Conservation (phyloP, 2,888 invertebrate genomes). For the Tetranychus piercei region DNA sequence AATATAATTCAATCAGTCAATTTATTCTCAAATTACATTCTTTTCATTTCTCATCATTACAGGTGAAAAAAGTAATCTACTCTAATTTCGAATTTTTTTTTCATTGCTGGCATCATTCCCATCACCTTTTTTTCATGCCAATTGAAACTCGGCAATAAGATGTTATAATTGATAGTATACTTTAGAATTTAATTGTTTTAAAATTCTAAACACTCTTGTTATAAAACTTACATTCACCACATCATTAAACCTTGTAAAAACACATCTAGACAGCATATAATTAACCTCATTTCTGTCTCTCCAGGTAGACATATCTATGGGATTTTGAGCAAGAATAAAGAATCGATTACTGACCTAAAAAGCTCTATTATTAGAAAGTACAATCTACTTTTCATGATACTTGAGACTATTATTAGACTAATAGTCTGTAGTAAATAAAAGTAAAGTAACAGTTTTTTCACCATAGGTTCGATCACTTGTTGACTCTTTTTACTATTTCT, state of each 20-base stretch:
- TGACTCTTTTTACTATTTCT: too few species aligned
- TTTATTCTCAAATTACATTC: not conserved
- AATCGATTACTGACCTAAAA: not conserved
- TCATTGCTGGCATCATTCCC: not conserved
- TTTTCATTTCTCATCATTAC: not conserved
- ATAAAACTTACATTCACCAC: too few species aligned
- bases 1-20: not conserved
- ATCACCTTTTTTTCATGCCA: not conserved
- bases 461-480: too few species aligned
- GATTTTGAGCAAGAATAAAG: not conserved
- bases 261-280: not conserved
- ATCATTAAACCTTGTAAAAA: not conserved
- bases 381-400: not conserved
- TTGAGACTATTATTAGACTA: not conserved
- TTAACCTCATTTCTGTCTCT: not conserved
- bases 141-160: not conserved
- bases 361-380: not conserved
- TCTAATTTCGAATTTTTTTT: not conserved
- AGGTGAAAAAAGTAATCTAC: not conserved
- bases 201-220: too few species aligned
- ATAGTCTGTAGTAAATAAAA: too few species aligned
- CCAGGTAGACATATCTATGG: not conserved
- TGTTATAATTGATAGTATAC: too few species aligned
- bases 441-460: too few species aligned
- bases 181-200: too few species aligned